Conservation (phyloP, 2,888 invertebrate species). For the Lepidochrysops patricia region DNA sequence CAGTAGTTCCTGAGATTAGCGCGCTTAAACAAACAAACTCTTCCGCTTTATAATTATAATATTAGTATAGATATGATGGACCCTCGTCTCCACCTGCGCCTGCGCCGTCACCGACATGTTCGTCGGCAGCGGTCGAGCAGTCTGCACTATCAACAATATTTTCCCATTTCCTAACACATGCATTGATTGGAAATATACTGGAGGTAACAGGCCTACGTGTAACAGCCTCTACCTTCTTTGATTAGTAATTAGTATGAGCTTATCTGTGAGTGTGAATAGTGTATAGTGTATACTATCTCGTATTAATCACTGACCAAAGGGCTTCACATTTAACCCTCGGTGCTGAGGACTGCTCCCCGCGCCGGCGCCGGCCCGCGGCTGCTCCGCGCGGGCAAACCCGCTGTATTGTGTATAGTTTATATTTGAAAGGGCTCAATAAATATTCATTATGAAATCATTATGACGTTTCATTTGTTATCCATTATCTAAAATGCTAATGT, state of each 20-base stretch:
- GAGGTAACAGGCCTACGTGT: background rate
- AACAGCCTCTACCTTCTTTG: background rate
- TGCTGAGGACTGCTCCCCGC: background rate
- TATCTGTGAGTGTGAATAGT: too few relatives aligned
- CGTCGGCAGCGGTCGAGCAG: background rate
- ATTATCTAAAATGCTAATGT: background rate
- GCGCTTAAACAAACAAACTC: too few relatives aligned
- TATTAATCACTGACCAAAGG: too few relatives aligned
- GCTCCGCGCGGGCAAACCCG: background rate
- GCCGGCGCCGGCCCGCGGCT: background rate
- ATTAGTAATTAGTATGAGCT: too few relatives aligned
- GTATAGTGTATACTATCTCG: too few relatives aligned
- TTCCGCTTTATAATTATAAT: too few relatives aligned
- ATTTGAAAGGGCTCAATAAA: constrained; percentile 31
- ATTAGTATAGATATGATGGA: background rate
- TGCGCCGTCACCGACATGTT: background rate
- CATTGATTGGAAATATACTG: too few relatives aligned
- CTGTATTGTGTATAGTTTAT: constrained; percentile 25
- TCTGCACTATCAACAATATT: background rate
- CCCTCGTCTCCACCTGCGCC: background rate
- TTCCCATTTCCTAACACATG: too few relatives aligned
- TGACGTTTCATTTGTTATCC: constrained; percentile 17
- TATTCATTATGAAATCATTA: constrained; percentile 25
- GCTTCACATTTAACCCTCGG: background rate
- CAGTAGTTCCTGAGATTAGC: too few relatives aligned